These are phyloP conservation scores for Capitulum mitella DNA, from an alignment of 2,888 invertebrate species.

Conservation along the genomic window DNA sequence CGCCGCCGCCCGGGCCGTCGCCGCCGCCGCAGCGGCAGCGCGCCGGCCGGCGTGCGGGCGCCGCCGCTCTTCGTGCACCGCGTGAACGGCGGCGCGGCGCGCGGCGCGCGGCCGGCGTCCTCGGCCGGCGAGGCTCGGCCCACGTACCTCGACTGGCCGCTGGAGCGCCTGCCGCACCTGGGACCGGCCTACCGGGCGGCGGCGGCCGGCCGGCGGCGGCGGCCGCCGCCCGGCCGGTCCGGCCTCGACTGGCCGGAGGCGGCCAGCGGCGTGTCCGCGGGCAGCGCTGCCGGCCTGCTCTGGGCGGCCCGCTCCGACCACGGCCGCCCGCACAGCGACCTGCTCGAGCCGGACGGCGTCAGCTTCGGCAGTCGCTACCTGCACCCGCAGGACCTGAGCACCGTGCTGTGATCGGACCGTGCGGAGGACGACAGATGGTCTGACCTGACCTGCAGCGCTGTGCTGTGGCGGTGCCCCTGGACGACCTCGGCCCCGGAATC, in stretches of 20 bases:
- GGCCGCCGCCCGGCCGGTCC: not conserved
- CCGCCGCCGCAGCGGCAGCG: not conserved
- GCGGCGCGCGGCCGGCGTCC: not conserved
- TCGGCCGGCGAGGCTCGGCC: not conserved
- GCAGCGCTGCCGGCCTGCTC: not conserved
- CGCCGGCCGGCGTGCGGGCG: not conserved
- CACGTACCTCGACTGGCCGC: slow-evolving; percentile 10
- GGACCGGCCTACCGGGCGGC: not conserved
- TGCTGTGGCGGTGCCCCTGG: too few species aligned
- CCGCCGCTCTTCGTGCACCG: not conserved
- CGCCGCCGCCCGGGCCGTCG: too few species aligned
- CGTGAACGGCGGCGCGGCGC: slow-evolving; percentile 5
- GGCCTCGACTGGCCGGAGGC: not conserved
- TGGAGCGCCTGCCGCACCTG: not conserved
- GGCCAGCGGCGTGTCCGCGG: not conserved
- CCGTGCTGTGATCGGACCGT: not conserved
- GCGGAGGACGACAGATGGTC: too few species aligned
- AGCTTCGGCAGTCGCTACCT: not conserved
- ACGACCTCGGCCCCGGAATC: too few species aligned
- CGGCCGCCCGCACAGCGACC: not conserved
- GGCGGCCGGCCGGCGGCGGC: not conserved
- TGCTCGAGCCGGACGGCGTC: not conserved
- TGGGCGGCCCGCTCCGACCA: not conserved
- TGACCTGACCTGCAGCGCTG: too few species aligned
- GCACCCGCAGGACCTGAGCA: slow-evolving; percentile 10